Conservation (phyloP, 2,888 invertebrate genomes). For the Fabriciana adippe region DNA sequence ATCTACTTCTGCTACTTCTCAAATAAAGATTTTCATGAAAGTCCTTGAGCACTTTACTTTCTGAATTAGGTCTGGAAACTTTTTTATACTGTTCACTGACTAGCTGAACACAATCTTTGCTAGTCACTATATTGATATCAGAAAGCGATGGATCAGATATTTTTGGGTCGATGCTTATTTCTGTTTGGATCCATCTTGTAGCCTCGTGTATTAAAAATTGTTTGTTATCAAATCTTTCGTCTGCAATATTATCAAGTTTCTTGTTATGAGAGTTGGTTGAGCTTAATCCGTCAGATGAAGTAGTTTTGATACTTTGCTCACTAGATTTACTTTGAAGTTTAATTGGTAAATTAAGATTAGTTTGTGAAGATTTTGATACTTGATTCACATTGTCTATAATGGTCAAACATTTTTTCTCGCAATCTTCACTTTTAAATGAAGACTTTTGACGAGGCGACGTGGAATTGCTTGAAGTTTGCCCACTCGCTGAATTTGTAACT, state of each 20-base stretch:
- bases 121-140: conserved; percentile 62
- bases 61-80: conserved; percentile 35
- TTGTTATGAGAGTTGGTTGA: neutral
- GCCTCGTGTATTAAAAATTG: conserved; percentile 48
- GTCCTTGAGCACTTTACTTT: conserved; percentile 26
- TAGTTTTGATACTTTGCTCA: conserved; percentile 44
- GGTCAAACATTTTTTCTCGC: conserved; percentile 36
- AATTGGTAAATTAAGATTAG: conserved; percentile 52
- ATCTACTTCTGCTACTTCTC: conserved; percentile 24
- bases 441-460: conserved; percentile 33
- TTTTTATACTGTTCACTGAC: conserved; percentile 55
- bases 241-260: conserved; percentile 24
- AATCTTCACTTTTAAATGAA: conserved; percentile 34
- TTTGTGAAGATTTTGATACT: conserved; percentile 65
- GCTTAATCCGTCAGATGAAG: conserved; percentile 33
- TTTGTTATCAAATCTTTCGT: conserved; percentile 19
- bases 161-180: conserved; percentile 71
- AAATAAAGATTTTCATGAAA: conserved; percentile 16
- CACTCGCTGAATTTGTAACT: conserved; percentile 30
- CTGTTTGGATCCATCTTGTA: conserved; percentile 69
- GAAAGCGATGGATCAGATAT: conserved; percentile 67
- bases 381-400: conserved; percentile 34
- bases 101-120: conserved; percentile 54
- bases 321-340: conserved; percentile 46
- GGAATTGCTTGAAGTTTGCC: conserved; percentile 28